Evolutionary conservation across 1,140 invertebrate genomes (phyloP), one percentile per base, ranked within the genome.

Genomic region (Drosophila cardini): DNA sequence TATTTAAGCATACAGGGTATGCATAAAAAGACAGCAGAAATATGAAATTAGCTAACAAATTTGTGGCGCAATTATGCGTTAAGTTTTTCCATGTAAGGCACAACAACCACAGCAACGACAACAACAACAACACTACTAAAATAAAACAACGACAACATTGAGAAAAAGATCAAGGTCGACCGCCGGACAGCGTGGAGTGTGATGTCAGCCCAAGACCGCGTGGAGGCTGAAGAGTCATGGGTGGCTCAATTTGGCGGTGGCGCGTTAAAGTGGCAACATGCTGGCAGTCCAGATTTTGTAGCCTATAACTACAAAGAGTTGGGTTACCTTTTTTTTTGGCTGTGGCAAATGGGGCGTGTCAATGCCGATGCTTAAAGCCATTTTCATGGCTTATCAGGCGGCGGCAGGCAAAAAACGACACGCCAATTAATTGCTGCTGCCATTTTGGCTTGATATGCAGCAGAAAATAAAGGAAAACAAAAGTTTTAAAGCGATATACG

Each of bases 351-450:
- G 63, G 74, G 83, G 83, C 83, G 83, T 87, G 83, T 87, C 84
- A 87, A 87, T 80, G 76, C 76, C 84, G 52, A 83, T 69, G 83
- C 84, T 80, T 83, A 55, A 79, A 73, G 83, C 69, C 84, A 80
- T 87, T 89, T 86, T 82, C 78, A 57, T 50, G 64, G 64, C 76
- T 87, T 87, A 87, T 87, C 83, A 64, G 48, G 75, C 64, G 58
- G 45, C 67, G 13, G 56, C 56, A 46, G 36, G 11, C 2, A 26
- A 26, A 26, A 34, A 13, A 40, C 72, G 82, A 87, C 82, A 87
- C 69, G 76, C 57, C 72, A 87, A 87, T 89, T 89, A 87, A 87
- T 87, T 87, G 83, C 83, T 89, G 83, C 84, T 76, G 83, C 83
- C 79, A 87, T 87, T 87, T 85, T 71, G 21, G 21, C 21, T 26